phyloP scores from a whole-genome alignment of 1,140 invertebrate genomes.

The Caligus rogercresseyi region DNA sequence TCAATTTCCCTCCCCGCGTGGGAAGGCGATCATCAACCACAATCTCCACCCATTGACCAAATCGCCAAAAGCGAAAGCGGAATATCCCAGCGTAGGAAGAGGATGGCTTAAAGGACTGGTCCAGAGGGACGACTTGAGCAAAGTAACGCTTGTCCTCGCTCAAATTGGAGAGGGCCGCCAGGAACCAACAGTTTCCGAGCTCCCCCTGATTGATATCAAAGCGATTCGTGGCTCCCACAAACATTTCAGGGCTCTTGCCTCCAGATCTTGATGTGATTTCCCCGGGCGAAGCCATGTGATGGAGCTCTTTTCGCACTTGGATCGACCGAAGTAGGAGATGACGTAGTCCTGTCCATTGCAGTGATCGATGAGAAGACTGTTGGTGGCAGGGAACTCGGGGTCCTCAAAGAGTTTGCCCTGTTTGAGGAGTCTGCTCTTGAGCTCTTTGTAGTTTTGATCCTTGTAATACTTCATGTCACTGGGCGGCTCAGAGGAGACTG shows the following conservation, averaged over 20 bases:
- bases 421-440: conserved; percentile 21
- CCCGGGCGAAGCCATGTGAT: conserved; percentile 22
- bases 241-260: conserved; percentile 25
- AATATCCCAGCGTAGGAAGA: conserved; percentile 20
- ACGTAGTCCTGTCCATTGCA: conserved; percentile 19
- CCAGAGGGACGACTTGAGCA: conserved; percentile 1
- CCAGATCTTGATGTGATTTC: not conserved
- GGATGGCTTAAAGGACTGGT: not conserved
- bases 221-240: conserved; percentile 38
- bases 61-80: conserved; percentile 30
- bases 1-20: conserved; percentile 33
- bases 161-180: conserved; percentile 31
- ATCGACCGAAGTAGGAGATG: conserved; percentile 22
- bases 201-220: conserved; percentile 41
- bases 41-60: conserved; percentile 31
- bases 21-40: conserved; percentile 39
- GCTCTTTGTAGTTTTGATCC: conserved; percentile 2
- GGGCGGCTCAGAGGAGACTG: not conserved
- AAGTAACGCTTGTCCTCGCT: conserved; percentile 11
- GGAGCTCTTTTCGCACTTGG: conserved; percentile 17
- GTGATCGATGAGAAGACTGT: conserved; percentile 1
- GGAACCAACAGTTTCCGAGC: conserved; percentile 47
- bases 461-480: not conserved
- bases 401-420: conserved; percentile 23
- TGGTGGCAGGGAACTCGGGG: conserved; percentile 24